Base-by-base conservation (phyloP, 2,888 invertebrate species). In the Psylliodes chrysocephalus region DNA sequence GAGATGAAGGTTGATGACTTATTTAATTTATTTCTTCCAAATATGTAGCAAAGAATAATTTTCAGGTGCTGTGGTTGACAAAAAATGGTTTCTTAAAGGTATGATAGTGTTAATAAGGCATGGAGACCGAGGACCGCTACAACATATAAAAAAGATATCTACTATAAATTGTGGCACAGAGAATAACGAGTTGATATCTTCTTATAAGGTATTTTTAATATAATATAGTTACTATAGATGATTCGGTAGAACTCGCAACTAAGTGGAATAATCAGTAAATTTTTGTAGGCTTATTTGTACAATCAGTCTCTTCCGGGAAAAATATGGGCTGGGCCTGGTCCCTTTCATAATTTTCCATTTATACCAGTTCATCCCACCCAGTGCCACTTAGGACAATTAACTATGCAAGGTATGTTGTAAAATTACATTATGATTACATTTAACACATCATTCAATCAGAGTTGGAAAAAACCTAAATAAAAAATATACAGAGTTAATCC, bases 71-170 rank as follows among this genome's bases (percentile, higher is more conserved):
- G 71, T 86, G 81, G 85, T 75, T 79, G 81, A 75, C 72, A 85
- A 75, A 12, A 86, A 87, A 59, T 88, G 90, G 85, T 82, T 87
- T 40, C 81, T 92, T 38, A 90, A 90, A 77, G 92, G 91, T 3
- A 86, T 92, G 1, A 79, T 94, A 38, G 85, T 94, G 52, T 84
- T 95, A 49, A 90, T 94, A 2, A 86, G 96, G 12, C 96, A 96
- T 79, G 96, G 96, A 0, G 96, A 96, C 79, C 85, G 96, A 51
- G 94, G 95, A 0, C 93, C 96, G 0, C 85, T 96, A 67, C 91
- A 93, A 7, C 92, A 94, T 77, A 88, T 96, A 0, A 87, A 90
- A 55, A 92, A 91, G 63, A 90, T 93, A 35, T 89, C 91, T 52
- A 87, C 87, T 55, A 86, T 96, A 14, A 91, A 93, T 67, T 96